Percentiles rank a stretch among this genome's conserved stretches.
Conservation (phyloP, 1,140 invertebrate species). For the Meteorus sp. region DNA sequence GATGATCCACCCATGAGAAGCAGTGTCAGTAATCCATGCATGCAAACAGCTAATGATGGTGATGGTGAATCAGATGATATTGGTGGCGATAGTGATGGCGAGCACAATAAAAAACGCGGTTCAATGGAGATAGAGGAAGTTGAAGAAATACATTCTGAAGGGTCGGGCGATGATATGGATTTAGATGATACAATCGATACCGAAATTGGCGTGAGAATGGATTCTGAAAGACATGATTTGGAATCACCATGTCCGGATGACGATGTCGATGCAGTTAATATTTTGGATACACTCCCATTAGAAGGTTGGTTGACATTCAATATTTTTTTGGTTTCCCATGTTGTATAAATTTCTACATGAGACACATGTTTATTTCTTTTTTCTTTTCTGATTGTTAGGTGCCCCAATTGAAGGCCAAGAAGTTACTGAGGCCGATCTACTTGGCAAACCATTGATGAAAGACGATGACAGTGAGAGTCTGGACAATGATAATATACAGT, state of each 20-base stretch:
- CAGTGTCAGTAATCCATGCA: slow-evolving; percentile 34
- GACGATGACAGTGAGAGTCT: slow-evolving; percentile 51
- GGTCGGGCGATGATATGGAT: slow-evolving; percentile 57
- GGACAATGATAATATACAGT: slow-evolving; percentile 46
- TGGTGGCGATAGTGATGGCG: slow-evolving; percentile 45
- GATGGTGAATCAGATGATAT: slow-evolving; percentile 51
- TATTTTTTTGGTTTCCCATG: neutral
- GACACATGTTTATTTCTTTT: neutral
- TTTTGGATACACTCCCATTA: slow-evolving; percentile 55
- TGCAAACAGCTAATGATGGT: slow-evolving; percentile 40
- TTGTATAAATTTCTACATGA: neutral
- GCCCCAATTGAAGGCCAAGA: slow-evolving; percentile 56
- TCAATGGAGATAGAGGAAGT: slow-evolving; percentile 41
- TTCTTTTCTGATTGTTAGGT: slow-evolving; percentile 29
- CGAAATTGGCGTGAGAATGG: slow-evolving; percentile 53
- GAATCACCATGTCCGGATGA: slow-evolving; percentile 38
- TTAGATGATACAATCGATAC: slow-evolving; percentile 57
- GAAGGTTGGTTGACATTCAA: slow-evolving; percentile 40
- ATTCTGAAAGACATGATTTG: slow-evolving; percentile 41
- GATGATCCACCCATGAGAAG: slow-evolving; percentile 31
- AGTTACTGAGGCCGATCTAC: slow-evolving; percentile 51
- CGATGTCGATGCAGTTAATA: slow-evolving; percentile 51
- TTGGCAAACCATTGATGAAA: slow-evolving; percentile 48
- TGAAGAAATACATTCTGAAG: slow-evolving; percentile 51
- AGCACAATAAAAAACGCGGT: slow-evolving; percentile 44